Conservation (phyloP, 1,140 invertebrate genomes). For the Drosophila sucinea region DNA sequence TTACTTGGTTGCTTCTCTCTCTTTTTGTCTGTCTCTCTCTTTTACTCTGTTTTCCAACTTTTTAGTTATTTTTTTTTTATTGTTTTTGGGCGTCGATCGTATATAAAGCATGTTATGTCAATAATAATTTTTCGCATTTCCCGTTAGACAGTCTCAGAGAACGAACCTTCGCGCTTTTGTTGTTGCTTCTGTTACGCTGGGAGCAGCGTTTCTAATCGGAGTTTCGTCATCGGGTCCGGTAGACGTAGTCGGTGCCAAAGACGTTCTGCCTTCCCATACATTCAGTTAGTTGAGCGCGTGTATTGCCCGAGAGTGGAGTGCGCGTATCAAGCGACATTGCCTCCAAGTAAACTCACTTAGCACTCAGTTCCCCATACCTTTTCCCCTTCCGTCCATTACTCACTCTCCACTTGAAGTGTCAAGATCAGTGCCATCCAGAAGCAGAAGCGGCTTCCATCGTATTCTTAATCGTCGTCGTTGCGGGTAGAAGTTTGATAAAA, state of each 20-base stretch:
- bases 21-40: background rate
- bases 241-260: constrained; percentile 17
- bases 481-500: constrained; percentile 2
- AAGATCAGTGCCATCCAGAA: constrained; percentile 7
- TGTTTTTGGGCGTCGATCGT: constrained; percentile 28
- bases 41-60: background rate
- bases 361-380: background rate
- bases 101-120: constrained; percentile 59
- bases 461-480: background rate
- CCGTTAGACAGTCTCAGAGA: constrained; percentile 34
- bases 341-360: background rate
- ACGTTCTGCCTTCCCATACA: constrained; percentile 16
- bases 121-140: constrained; percentile 49
- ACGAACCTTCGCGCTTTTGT: constrained; percentile 18
- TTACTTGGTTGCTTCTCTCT: constrained; percentile 13
- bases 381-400: constrained; percentile 43
- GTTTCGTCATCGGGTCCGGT: constrained; percentile 38
- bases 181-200: constrained; percentile 24
- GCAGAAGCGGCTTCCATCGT: background rate
- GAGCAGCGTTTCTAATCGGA: constrained; percentile 43
- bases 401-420: background rate
- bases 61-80: constrained; percentile 8
- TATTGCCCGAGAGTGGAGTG: constrained; percentile 33
- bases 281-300: constrained; percentile 34
- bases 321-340: constrained; percentile 32